Evolutionary conservation across 2,797 vertebrate species (phyloP).

Genomic region (Acrossocheilus wenchowensis): DNA sequence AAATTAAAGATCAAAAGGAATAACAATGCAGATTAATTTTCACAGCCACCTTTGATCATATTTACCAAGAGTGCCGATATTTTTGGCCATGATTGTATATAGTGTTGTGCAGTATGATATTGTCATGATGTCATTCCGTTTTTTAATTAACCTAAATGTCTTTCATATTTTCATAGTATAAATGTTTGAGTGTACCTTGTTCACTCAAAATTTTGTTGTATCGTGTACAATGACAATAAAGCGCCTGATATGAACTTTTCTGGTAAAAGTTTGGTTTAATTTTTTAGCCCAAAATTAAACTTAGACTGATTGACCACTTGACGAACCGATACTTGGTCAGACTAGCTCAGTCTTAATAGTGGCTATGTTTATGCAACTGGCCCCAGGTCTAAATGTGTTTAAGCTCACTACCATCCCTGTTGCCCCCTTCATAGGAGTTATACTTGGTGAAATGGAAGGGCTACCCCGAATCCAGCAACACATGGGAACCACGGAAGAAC

Average conservation of each 20-base stretch:
- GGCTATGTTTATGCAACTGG: neutral
- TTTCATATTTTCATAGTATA: neutral
- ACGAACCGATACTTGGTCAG: neutral
- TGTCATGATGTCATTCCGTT: too few species aligned
- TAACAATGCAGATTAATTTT: too few species aligned
- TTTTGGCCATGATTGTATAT: too few species aligned
- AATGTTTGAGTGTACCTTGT: too few species aligned
- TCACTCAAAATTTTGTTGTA: too few species aligned
- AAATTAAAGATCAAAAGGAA: too few species aligned
- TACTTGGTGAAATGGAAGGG: slow-evolving; percentile 85
- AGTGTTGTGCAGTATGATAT: too few species aligned
- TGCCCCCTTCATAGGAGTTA: slow-evolving; percentile 69
- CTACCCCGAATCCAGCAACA: slow-evolving; percentile 75
- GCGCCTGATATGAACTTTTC: too few species aligned
- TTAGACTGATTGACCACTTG: too few species aligned
- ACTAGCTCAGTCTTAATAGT: neutral
- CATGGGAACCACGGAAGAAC: slow-evolving; percentile 82
- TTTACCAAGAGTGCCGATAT: too few species aligned
- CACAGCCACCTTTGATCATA: too few species aligned
- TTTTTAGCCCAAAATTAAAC: neutral
- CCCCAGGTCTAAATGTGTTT: neutral
- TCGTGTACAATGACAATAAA: neutral
- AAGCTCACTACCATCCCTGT: neutral
- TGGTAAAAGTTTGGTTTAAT: neutral
- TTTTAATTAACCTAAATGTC: neutral